A percentile compares a stretch with the other conserved stretches of the same genome.
Conservation (phyloP, 1,140 invertebrate species). For the Diplogasteroides magnus region DNA sequence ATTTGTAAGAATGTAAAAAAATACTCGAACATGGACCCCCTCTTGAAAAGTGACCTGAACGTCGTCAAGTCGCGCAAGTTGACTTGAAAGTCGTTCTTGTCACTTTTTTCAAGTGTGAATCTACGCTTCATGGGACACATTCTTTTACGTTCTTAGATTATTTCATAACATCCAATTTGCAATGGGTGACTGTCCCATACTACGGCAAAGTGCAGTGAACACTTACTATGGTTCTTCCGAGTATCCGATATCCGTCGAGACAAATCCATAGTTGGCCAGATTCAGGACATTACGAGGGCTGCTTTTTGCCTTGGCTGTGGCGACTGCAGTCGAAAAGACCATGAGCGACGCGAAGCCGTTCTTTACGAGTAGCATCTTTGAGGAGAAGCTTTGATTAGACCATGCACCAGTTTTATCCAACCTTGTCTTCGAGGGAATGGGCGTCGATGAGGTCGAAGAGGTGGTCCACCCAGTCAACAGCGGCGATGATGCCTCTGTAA, state of each 20-base stretch:
- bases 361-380: constrained; percentile 47
- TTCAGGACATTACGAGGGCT: constrained; percentile 32
- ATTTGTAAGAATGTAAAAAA: constrained; percentile 7
- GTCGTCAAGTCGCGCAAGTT: too few species aligned
- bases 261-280: constrained; percentile 34
- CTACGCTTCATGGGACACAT: too few species aligned
- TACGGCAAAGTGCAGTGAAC: background rate
- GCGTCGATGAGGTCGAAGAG: constrained; percentile 52
- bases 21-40: background rate
- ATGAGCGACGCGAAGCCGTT: constrained; percentile 45
- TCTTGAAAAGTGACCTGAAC: too few species aligned
- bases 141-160: too few species aligned
- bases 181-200: constrained; percentile 28
- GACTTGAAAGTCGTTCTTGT: too few species aligned
- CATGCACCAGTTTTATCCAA: constrained; percentile 14
- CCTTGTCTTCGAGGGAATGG: constrained; percentile 48
- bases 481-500: constrained; percentile 44
- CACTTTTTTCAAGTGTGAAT: too few species aligned
- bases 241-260: constrained; percentile 22
- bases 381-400: background rate
- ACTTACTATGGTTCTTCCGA: constrained; percentile 33
- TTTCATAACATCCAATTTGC: constrained; percentile 1
- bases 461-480: constrained; percentile 54
- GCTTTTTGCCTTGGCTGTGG: constrained; percentile 2
- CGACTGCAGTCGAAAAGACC: constrained; percentile 21